Conservation (phyloP, 1,140 invertebrate genomes). For the Ridgeia piscesae region DNA sequence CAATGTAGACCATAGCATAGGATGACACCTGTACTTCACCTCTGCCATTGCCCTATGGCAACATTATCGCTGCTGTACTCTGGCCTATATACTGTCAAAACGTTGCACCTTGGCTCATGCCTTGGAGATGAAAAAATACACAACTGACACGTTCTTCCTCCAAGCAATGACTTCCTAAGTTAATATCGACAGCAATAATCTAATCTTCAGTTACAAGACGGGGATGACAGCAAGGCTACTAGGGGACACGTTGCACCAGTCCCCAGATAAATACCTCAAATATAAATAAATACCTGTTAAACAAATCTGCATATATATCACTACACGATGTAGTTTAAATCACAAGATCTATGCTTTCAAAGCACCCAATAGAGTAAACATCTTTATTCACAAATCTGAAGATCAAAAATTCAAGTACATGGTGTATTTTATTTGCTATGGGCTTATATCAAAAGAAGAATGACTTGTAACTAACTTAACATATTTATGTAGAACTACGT, state of each 20-base stretch:
- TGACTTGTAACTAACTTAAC: too few species aligned
- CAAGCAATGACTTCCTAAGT: not conserved
- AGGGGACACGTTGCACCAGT: not conserved
- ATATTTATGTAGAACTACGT: too few species aligned
- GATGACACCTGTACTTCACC: not conserved
- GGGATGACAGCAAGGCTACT: not conserved
- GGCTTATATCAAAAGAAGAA: too few species aligned
- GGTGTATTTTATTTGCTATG: too few species aligned
- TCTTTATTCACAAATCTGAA: too few species aligned
- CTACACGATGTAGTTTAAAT: too few species aligned
- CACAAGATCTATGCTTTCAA: too few species aligned
- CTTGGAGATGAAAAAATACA: not conserved
- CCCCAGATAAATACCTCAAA: not conserved
- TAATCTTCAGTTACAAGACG: not conserved
- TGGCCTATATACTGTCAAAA: not conserved
- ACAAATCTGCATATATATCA: too few species aligned
- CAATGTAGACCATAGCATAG: not conserved
- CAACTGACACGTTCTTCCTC: not conserved
- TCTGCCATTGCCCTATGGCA: not conserved
- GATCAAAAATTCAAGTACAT: too few species aligned
- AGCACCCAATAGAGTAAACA: too few species aligned
- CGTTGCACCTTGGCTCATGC: not conserved
- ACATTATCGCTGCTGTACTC: not conserved
- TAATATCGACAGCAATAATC: not conserved
- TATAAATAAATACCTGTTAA: not conserved